Evolutionary conservation across 2,888 invertebrate genomes (phyloP), one percentile per base, ranked within the genome.

Genomic region (Nycteola revayana): DNA sequence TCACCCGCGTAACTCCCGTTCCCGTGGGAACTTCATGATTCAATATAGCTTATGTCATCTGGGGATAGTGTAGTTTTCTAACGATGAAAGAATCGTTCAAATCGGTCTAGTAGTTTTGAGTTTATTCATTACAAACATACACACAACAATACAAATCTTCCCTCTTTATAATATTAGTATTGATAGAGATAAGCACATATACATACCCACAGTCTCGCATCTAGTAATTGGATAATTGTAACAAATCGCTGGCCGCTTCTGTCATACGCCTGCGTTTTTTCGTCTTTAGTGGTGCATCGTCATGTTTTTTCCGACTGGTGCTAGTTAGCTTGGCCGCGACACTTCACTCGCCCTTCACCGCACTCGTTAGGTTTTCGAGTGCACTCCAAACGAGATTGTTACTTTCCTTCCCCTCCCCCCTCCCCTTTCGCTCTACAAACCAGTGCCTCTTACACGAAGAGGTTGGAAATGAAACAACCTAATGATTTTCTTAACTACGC

Each of bases 281-380:
- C 14, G 14, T 14, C 14, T 5, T 60, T 39, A 41, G 39, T 37
- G 39, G 46, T 40, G 35, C 33, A 25, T 32, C 6, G 31, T 25
- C 34, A 39, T 57, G 49, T 54, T 60, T 60, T 59, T 64, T 55
- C 51, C 44, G 40, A 49, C 55, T 52, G 42, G 39, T 42, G 57
- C 70, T 79, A 83, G 80, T 80, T 80, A 74, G 68, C 71, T 61
- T 60, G 60, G 62, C 61, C 54, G 49, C 56, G 58, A 54, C 66
- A 54, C 80, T 76, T 53, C 43, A 60, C 67, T 49, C 52, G 55
- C 54, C 65, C 74, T 77, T 55, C 49, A 64, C 74, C 66, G 64
- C 71, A 74, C 80, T 82, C 70, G 75, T 74, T 71, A 75, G 59
- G 53, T 64, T 72, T 64, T 68, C 61, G 45, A 81, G 80, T 57